A percentile compares a stretch with the other conserved stretches of the same genome.
phyloP scores from a whole-genome alignment of 2,113 vertebrate genomes.

The Megaceryle torquata region DNA sequence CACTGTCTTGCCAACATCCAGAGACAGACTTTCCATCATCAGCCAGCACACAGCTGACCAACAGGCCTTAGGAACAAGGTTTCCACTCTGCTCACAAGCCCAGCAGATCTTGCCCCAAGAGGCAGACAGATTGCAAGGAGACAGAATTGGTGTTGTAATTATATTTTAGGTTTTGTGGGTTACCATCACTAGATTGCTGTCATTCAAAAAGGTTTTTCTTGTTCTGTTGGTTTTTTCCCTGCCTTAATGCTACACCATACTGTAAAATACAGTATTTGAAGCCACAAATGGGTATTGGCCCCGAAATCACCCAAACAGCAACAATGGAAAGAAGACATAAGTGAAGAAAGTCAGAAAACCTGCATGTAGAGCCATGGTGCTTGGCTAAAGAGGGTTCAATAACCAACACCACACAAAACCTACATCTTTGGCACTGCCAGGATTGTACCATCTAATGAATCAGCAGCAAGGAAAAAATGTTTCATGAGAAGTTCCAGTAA shows the following conservation, averaged over 20 bases:
- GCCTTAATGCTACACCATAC: background rate
- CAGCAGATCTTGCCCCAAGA: background rate
- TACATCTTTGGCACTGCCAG: background rate
- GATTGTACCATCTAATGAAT: background rate
- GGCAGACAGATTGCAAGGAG: background rate
- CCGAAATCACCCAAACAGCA: background rate
- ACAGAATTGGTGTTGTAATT: background rate
- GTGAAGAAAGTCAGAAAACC: background rate
- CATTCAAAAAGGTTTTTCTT: background rate
- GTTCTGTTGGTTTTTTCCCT: background rate
- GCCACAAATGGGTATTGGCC: background rate
- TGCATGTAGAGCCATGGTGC: background rate
- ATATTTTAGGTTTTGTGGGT: background rate
- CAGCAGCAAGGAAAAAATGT: background rate
- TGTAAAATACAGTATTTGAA: background rate
- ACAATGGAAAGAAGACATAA: background rate
- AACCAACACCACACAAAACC: fast-evolving
- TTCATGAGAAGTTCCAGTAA: background rate
- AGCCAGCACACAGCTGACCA: background rate
- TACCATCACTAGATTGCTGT: background rate
- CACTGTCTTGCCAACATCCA: background rate
- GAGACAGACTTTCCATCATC: background rate
- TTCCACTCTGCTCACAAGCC: background rate
- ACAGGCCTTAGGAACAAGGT: background rate
- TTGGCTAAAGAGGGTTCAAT: background rate